A percentile compares a stretch with the other conserved stretches of the same genome.
Conservation (phyloP, 2,888 invertebrate species). For the Aleiodes testaceus region DNA sequence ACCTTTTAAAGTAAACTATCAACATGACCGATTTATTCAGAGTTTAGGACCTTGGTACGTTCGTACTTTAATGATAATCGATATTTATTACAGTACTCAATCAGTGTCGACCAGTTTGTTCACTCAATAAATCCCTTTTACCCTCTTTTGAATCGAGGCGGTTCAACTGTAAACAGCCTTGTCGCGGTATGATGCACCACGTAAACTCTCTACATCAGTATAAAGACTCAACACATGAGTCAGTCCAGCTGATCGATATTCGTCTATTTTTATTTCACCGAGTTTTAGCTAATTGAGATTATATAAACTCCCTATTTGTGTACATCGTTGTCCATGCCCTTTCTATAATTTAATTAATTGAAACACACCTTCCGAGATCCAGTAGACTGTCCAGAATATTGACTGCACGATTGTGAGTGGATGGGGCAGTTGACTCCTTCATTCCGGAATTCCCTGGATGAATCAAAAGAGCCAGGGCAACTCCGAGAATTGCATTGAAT, state of each 20-base stretch:
- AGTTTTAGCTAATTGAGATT: conserved; percentile 3
- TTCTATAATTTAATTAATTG: conserved; percentile 5
- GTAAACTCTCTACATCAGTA: conserved; percentile 43
- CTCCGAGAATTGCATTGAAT: conserved; percentile 86
- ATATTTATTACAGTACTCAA: conserved; percentile 20
- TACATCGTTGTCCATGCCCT: not conserved
- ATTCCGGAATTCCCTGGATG: conserved; percentile 86
- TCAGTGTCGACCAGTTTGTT: conserved; percentile 37
- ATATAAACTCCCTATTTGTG: not conserved
- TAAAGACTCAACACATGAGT: conserved; percentile 48
- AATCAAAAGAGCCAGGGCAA: conserved; percentile 81
- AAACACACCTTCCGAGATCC: conserved; percentile 87
- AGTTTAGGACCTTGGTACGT: conserved; percentile 1
- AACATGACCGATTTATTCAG: too few species aligned
- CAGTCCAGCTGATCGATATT: conserved; percentile 47
- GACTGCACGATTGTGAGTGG: conserved; percentile 77
- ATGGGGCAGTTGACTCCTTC: conserved; percentile 74
- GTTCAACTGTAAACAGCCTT: conserved; percentile 37
- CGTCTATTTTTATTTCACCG: conserved; percentile 49
- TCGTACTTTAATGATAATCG: conserved; percentile 8
- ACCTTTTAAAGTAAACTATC: too few species aligned
- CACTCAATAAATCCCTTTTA: conserved; percentile 25
- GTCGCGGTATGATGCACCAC: conserved; percentile 46
- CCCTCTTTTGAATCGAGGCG: not conserved
- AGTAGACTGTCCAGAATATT: conserved; percentile 89